Evolutionary conservation across 30 jellyfish, hydroid and myxozoan genomes (phyloP).

Genomic region (Hydra vulgaris): DNA sequence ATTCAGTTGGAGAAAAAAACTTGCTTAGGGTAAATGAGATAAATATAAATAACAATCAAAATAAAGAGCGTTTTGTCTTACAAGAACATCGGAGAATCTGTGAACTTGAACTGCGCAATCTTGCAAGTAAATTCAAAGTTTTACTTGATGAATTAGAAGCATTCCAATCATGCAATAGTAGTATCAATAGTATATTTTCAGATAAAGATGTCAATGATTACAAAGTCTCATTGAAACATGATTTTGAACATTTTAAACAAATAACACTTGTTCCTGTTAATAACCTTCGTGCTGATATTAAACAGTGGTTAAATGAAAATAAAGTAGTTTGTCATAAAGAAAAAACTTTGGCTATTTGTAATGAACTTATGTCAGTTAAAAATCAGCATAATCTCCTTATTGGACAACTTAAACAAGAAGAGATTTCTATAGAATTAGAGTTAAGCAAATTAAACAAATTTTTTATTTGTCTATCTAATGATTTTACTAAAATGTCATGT

Average conservation of each 20-base stretch:
- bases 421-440: conserved; percentile 23
- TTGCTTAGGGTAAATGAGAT: conserved; percentile 43
- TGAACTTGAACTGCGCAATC: conserved; percentile 50
- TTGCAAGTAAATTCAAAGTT: conserved; percentile 22
- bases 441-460: conserved; percentile 1
- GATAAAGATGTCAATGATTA: conserved; percentile 6
- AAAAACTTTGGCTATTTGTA: background rate
- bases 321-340: background rate
- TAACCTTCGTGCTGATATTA: conserved; percentile 53
- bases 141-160: conserved; percentile 38
- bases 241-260: conserved; percentile 18
- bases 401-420: conserved; percentile 42
- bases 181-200: conserved; percentile 5
- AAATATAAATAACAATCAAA: conserved; percentile 25
- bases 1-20: conserved; percentile 51
- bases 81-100: conserved; percentile 55
- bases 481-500: conserved; percentile 40
- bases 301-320: conserved; percentile 52
- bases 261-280: conserved; percentile 50
- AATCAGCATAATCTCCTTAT: conserved; percentile 36
- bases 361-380: conserved; percentile 55
- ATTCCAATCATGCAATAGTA: conserved; percentile 5
- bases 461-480: conserved; percentile 33
- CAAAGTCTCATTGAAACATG: conserved; percentile 6
- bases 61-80: conserved; percentile 33